Base-by-base conservation (phyloP, 2,888 invertebrate species). In the Selenia dentaria region DNA sequence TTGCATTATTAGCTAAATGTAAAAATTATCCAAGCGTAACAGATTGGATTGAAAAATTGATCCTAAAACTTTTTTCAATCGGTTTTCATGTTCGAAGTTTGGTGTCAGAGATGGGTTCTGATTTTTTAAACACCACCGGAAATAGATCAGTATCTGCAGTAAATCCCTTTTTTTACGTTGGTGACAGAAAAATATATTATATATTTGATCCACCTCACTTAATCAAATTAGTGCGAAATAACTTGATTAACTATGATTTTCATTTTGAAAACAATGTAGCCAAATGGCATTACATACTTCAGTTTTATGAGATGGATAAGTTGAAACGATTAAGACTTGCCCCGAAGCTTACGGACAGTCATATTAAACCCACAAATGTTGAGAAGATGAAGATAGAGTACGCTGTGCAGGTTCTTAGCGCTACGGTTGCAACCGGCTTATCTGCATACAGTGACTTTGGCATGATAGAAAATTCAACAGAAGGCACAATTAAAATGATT, bases 171-270 rank as follows among this genome's bases (percentile, higher is more conserved):
- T 70, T 67, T 24, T 53, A 38, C 35, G 34, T 70, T 9, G 51
- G 49, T 35, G 20, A 42, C 10, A 51, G n/a, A 46, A 72, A 67
- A 54, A 62, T 67, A 18, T 68, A 57, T 39, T 63, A 66, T 32
- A 57, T 74, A 42, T 69, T 66, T 55, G 67, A 69, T 45, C 51
- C 59, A 25, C 64, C 59, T 0, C 57, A 65, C 51, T 46, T 70
- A 3, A 49, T 71, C n/a, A 69, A 64, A 57, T 14, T 26, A 2
- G 51, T 68, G 24, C 57, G 65, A 0, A 63, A 57, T 22, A 40
- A 54, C 31, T 59, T 72, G 2, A 62, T 63, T 6, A 0, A 9
- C 2, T 57, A 66, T 27, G 54, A 72, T 20, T 67, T 68, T 41
- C 49, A 61, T 11, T 72, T 61, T 33, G 25, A 52, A 4, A 25